Percentiles rank a stretch among this genome's conserved stretches.
phyloP scores from a whole-genome alignment of 2,888 invertebrate genomes.

The Gasteruption jaculator region DNA sequence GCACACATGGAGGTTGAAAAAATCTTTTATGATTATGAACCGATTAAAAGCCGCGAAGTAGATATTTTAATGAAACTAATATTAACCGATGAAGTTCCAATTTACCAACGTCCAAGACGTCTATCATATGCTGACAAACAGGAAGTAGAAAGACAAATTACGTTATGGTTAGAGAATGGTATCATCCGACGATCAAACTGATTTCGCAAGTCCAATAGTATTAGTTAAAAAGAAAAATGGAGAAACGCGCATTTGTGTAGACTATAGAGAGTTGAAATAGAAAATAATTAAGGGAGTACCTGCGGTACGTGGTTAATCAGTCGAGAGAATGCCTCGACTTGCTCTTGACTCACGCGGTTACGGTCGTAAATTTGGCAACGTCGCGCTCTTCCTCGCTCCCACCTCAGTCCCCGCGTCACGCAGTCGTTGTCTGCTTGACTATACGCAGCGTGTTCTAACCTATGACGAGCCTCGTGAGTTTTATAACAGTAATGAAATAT shows the following conservation, averaged over 20 bases:
- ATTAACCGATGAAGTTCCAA: constrained; percentile 11
- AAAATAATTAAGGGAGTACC: constrained; percentile 31
- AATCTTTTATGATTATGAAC: too few species aligned
- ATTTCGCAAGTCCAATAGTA: constrained; percentile 10
- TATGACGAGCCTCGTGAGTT: too few species aligned
- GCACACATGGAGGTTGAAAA: too few species aligned
- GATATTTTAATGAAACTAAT: constrained; percentile 12
- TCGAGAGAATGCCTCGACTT: too few species aligned
- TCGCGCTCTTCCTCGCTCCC: too few species aligned
- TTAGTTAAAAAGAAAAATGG: constrained; percentile 15
- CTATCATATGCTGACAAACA: background rate
- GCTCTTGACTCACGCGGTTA: constrained; percentile 17
- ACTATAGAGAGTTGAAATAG: constrained; percentile 30
- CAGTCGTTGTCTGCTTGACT: constrained; percentile 26
- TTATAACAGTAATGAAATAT: too few species aligned
- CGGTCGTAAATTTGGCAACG: constrained; percentile 25
- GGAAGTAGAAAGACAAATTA: background rate
- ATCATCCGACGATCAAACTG: background rate
- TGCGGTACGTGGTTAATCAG: too few species aligned
- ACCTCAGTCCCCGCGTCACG: too few species aligned
- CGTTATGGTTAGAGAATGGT: constrained; percentile 2
- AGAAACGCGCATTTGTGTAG: constrained; percentile 17
- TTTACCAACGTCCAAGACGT: constrained; percentile 8
- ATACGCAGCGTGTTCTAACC: constrained; percentile 27
- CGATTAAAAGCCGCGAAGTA: background rate